Conservation (phyloP, 2,797 vertebrate species). For the Labeo calbasu region DNA sequence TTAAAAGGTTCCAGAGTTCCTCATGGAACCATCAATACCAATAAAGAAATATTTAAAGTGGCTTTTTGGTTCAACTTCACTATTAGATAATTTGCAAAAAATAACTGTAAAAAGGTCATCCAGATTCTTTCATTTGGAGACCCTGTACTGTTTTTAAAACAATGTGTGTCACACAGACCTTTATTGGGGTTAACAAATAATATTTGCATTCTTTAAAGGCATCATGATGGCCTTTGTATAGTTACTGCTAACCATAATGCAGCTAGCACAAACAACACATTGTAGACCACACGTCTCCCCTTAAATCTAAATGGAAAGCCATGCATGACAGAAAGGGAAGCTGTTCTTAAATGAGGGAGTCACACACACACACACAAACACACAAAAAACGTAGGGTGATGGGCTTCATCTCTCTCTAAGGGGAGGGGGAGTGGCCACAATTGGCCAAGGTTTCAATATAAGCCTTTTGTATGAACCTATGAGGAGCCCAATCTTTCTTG, state of each 20-base stretch:
- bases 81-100: not conserved
- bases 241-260: too few relatives aligned
- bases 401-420: conserved; percentile 68
- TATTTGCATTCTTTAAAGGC: not conserved
- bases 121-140: not conserved
- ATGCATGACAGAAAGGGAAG: conserved; percentile 28
- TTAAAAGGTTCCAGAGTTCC: too few relatives aligned
- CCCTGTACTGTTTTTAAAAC: not conserved
- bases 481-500: conserved; percentile 77
- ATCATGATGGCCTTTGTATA: too few relatives aligned
- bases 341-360: conserved; percentile 66
- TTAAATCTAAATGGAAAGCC: conserved; percentile 32
- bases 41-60: not conserved
- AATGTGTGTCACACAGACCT: not conserved
- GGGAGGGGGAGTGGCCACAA: conserved; percentile 79
- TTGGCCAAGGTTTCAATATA: conserved; percentile 78
- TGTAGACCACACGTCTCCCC: not conserved
- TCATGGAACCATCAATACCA: too few relatives aligned
- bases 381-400: conserved; percentile 69
- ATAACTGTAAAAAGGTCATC: not conserved
- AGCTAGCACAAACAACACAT: not conserved
- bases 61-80: not conserved
- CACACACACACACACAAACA: conserved; percentile 44
- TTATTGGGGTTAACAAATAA: not conserved
- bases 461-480: conserved; percentile 77